These are phyloP conservation scores for Melanchra persicariae DNA, from an alignment of 2,888 invertebrate species.

Conservation along the genomic window DNA sequence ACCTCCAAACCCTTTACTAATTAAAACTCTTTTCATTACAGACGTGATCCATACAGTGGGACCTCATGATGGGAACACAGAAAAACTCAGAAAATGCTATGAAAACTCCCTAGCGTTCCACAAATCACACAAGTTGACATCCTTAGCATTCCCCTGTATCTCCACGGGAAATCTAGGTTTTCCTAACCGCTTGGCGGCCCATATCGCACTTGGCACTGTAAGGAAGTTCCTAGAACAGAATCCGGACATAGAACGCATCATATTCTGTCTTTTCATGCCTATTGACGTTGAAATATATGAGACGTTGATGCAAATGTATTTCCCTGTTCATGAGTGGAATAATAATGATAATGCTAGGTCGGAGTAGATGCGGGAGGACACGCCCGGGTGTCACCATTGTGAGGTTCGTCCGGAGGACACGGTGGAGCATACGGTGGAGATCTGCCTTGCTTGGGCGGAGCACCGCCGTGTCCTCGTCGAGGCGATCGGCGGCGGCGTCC, in stretches of 20 bases:
- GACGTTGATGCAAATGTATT: conserved; percentile 93
- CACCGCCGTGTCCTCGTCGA: no score
- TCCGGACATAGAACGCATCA: conserved; percentile 92
- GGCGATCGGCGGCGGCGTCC: no score
- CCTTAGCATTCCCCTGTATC: conserved; percentile 97
- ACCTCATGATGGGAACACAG: conserved; percentile 93
- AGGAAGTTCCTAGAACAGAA: conserved; percentile 91
- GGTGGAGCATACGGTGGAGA: no score
- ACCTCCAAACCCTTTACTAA: no score
- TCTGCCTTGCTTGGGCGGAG: no score
- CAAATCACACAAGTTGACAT: conserved; percentile 89
- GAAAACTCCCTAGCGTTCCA: conserved; percentile 91
- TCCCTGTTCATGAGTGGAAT: conserved; percentile 89
- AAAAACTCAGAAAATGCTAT: conserved; percentile 93
- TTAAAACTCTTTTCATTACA: conserved; percentile 80
- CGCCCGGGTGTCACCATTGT: no score
- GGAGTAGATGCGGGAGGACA: no score
- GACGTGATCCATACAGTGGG: conserved; percentile 98
- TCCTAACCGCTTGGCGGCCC: conserved; percentile 94
- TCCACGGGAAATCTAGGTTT: conserved; percentile 98
- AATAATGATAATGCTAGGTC: conserved; percentile 70
- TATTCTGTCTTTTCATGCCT: conserved; percentile 95
- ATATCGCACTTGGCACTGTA: conserved; percentile 93
- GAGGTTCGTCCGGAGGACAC: no score
- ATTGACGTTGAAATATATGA: conserved; percentile 94